phyloP scores from a whole-genome alignment of 1,140 invertebrate genomes.

The Diabrotica undecimpunctata region DNA sequence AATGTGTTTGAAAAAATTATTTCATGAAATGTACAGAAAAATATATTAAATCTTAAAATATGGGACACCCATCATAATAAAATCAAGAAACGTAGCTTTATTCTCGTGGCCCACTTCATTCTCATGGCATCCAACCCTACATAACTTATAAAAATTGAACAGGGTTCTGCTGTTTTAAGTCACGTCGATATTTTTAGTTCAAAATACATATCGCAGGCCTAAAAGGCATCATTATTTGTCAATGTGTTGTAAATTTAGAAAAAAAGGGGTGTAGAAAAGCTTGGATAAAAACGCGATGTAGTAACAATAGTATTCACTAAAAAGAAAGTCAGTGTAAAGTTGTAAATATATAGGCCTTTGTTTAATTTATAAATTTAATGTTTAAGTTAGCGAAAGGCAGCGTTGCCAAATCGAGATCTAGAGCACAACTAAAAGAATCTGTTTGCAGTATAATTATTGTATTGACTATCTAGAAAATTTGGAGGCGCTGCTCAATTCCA shows the following conservation, averaged over 20 bases:
- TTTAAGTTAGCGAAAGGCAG: background rate
- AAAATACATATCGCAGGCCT: constrained; percentile 34
- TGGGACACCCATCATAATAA: too few relatives aligned
- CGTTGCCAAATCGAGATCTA: background rate
- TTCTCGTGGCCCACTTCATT: background rate
- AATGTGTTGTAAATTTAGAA: constrained; percentile 31
- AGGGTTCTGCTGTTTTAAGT: background rate
- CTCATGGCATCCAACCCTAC: background rate
- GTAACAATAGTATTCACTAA: constrained; percentile 22
- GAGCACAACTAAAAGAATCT: background rate
- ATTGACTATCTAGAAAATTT: background rate
- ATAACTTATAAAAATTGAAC: background rate
- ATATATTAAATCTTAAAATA: too few relatives aligned
- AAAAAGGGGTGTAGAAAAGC: constrained; percentile 20
- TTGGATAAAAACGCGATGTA: constrained; percentile 28
- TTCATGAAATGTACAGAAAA: too few relatives aligned
- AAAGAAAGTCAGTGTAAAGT: constrained; percentile 34
- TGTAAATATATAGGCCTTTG: constrained; percentile 32
- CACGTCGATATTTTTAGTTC: background rate
- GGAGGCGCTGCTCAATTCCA: background rate
- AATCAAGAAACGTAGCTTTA: too few relatives aligned
- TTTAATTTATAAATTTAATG: background rate
- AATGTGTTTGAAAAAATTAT: too few relatives aligned
- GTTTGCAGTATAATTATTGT: background rate
- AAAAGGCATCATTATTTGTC: constrained; percentile 29